phyloP scores from a whole-genome alignment of 2,113 vertebrate species.

The Sinocyclocheilus maitianheensis region DNA sequence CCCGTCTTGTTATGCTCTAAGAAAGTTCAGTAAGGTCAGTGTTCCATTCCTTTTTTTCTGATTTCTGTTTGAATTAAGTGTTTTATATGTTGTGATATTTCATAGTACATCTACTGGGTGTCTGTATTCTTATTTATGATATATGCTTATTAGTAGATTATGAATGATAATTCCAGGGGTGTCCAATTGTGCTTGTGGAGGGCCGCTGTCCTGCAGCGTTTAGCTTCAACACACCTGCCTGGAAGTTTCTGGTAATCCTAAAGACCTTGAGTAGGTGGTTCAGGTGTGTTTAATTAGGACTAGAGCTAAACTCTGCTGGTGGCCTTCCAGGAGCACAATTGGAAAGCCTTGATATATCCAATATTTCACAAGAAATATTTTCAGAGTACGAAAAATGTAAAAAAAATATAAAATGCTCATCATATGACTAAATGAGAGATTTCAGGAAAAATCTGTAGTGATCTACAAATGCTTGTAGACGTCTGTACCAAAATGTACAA shows the following conservation, averaged over 20 bases:
- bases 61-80: neutral
- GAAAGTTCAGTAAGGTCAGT: conserved; percentile 9
- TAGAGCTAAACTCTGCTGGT: neutral
- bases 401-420: neutral
- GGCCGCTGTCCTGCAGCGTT: neutral
- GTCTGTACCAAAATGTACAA: neutral
- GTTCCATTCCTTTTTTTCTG: neutral
- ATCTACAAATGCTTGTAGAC: neutral
- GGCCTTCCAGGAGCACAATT: neutral
- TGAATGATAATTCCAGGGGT: conserved; percentile 24
- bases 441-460: neutral
- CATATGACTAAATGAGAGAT: neutral
- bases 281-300: neutral
- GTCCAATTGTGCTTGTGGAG: conserved; percentile 13
- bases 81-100: conserved; percentile 23
- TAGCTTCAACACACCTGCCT: neutral
- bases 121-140: conserved; percentile 35
- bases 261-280: neutral
- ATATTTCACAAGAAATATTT: neutral
- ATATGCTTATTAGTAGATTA: conserved; percentile 22
- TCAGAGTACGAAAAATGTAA: neutral
- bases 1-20: neutral
- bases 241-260: too few species aligned
- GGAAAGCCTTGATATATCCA: neutral
- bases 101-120: neutral